Conservation (phyloP, 2,888 invertebrate genomes). For the Neoaliturus tenellus region DNA sequence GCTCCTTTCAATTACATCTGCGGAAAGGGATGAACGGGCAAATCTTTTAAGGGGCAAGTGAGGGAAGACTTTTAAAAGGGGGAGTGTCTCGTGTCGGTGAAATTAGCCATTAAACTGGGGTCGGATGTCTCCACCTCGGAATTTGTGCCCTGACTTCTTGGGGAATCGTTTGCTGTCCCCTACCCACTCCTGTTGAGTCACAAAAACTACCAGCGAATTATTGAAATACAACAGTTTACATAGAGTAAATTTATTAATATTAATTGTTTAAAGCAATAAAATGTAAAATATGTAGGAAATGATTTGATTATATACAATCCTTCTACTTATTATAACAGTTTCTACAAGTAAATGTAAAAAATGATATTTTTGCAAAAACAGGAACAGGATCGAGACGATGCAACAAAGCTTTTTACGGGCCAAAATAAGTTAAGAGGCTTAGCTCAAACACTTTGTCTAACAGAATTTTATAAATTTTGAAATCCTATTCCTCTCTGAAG, state of each 20-base stretch:
- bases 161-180: neutral
- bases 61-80: slow-evolving; percentile 48
- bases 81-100: slow-evolving; percentile 38
- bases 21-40: slow-evolving; percentile 4
- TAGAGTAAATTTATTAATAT: no score
- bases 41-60: slow-evolving; percentile 6
- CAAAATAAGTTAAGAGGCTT: slow-evolving; percentile 11
- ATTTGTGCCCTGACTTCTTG: slow-evolving; percentile 26
- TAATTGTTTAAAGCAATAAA: no score
- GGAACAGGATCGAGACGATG: neutral
- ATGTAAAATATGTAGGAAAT: no score
- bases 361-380: neutral
- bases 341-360: no score
- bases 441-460: neutral
- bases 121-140: slow-evolving; percentile 1
- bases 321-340: no score
- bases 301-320: no score
- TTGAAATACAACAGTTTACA: no score
- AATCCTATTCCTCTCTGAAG: neutral
- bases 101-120: slow-evolving; percentile 49
- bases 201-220: no score
- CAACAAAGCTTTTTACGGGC: neutral
- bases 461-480: slow-evolving; percentile 5
- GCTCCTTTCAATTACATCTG: slow-evolving; percentile 31
- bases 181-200: no score